phyloP scores from a whole-genome alignment of 2,113 vertebrate species.

The Upupa epops region DNA sequence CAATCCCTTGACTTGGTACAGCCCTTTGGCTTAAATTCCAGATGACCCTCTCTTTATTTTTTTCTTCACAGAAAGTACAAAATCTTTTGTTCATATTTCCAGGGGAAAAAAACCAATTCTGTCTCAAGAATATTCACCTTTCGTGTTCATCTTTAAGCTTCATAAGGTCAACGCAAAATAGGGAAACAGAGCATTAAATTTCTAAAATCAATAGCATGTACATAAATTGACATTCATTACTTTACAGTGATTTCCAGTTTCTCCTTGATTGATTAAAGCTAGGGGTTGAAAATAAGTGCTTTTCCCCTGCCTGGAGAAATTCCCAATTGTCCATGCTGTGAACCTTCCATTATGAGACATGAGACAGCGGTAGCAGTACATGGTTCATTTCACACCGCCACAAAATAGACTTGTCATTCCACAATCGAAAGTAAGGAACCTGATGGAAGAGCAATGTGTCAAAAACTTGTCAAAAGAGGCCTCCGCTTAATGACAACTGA shows the following conservation, averaged over 20 bases:
- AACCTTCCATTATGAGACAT: constrained; percentile 73
- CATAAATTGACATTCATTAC: constrained; percentile 67
- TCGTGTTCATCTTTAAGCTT: constrained; percentile 42
- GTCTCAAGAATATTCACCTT: constrained; percentile 48
- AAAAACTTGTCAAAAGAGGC: constrained; percentile 65
- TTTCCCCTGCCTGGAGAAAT: constrained; percentile 70
- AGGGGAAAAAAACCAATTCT: not conserved
- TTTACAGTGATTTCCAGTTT: constrained; percentile 65
- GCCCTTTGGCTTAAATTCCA: constrained; percentile 39
- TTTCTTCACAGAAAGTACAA: not conserved
- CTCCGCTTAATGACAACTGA: constrained; percentile 37
- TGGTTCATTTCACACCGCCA: constrained; percentile 67
- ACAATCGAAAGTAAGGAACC: constrained; percentile 67
- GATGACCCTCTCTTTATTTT: not conserved
- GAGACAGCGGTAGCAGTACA: constrained; percentile 59
- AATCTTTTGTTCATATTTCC: constrained; percentile 18
- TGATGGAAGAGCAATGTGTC: constrained; percentile 66
- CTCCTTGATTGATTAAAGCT: constrained; percentile 73
- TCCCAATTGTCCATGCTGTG: constrained; percentile 68
- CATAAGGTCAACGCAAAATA: constrained; percentile 61
- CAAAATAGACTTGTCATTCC: constrained; percentile 73
- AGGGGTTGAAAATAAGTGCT: constrained; percentile 71
- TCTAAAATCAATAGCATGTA: constrained; percentile 63
- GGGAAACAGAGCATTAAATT: constrained; percentile 66
- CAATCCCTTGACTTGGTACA: not conserved